Evolutionary conservation across 1,140 invertebrate genomes (phyloP).

Genomic region (Sitodiplosis mosellana): DNA sequence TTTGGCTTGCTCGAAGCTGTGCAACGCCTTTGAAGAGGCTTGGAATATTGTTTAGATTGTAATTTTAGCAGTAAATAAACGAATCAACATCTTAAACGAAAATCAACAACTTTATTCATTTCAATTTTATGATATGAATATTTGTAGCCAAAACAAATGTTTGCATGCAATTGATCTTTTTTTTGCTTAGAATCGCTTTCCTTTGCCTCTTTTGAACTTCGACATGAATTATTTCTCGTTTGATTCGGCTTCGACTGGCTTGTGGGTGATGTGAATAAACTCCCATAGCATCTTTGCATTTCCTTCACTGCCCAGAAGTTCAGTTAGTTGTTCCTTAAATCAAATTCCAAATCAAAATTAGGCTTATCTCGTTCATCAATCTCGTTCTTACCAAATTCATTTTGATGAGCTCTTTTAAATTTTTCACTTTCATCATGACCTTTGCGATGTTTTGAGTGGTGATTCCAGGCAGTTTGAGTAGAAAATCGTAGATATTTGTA

Average conservation of each 20-base stretch:
- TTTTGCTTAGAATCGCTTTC: not conserved
- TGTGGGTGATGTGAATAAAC: slow-evolving; percentile 38
- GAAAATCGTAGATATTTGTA: slow-evolving; percentile 60
- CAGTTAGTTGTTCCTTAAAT: slow-evolving; percentile 38
- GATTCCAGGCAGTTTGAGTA: slow-evolving; percentile 78
- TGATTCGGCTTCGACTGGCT: slow-evolving; percentile 23
- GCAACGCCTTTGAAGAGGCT: slow-evolving; percentile 88
- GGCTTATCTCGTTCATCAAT: not conserved
- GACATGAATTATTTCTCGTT: slow-evolving; percentile 12
- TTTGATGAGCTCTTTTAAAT: slow-evolving; percentile 45
- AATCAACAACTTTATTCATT: not conserved
- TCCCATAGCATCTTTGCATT: slow-evolving; percentile 38
- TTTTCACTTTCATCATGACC: slow-evolving; percentile 61
- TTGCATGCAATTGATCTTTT: not conserved
- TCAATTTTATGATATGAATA: not conserved
- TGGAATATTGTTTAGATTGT: slow-evolving; percentile 35
- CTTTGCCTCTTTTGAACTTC: not conserved
- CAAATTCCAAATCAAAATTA: slow-evolving; percentile 2
- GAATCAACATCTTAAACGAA: not conserved
- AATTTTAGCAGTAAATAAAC: not conserved
- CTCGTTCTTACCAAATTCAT: slow-evolving; percentile 15
- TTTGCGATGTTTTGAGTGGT: slow-evolving; percentile 66
- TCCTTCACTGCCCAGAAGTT: slow-evolving; percentile 44
- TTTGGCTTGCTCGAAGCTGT: slow-evolving; percentile 90
- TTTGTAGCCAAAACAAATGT: not conserved